Percentiles rank a stretch among this genome's conserved stretches.
Evolutionary conservation across 2,797 vertebrate species (phyloP).

Genomic region (Anableps anableps): DNA sequence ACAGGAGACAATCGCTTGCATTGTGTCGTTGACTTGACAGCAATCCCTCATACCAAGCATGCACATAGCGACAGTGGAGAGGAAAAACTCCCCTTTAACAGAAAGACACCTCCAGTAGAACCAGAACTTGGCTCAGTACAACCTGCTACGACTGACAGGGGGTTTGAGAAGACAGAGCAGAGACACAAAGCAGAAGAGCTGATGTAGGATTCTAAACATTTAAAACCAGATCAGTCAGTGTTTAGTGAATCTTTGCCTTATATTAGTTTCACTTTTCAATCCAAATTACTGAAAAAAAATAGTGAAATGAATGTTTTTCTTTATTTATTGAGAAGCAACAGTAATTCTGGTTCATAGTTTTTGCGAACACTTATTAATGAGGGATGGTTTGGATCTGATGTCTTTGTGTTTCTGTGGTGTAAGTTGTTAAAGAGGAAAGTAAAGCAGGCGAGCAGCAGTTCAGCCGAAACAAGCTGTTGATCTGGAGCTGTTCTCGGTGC

Average conservation of each 20-base stretch:
- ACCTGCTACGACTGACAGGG: too few relatives aligned
- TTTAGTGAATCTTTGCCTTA: neutral
- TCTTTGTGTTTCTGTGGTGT: neutral
- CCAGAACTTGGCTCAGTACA: too few relatives aligned
- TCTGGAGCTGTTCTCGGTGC: constrained; percentile 80
- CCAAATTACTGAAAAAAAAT: neutral
- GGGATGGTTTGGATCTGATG: neutral
- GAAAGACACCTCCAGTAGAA: too few relatives aligned
- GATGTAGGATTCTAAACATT: neutral
- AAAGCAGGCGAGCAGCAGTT: constrained; percentile 31
- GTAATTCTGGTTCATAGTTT: too few relatives aligned
- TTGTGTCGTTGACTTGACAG: too few relatives aligned
- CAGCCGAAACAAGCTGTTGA: constrained; percentile 44
- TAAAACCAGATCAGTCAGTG: neutral
- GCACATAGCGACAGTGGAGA: too few relatives aligned
- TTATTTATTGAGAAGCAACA: neutral
- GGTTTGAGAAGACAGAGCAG: too few relatives aligned
- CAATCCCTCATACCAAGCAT: too few relatives aligned
- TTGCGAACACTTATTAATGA: too few relatives aligned
- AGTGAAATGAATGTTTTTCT: neutral
- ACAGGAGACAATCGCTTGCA: too few relatives aligned
- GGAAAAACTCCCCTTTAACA: too few relatives aligned
- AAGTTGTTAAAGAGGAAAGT: neutral
- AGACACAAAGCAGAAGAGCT: too few relatives aligned
- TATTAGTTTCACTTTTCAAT: neutral